Base-by-base conservation (phyloP, 2,797 vertebrate species). In the Sphenodon punctatus region DNA sequence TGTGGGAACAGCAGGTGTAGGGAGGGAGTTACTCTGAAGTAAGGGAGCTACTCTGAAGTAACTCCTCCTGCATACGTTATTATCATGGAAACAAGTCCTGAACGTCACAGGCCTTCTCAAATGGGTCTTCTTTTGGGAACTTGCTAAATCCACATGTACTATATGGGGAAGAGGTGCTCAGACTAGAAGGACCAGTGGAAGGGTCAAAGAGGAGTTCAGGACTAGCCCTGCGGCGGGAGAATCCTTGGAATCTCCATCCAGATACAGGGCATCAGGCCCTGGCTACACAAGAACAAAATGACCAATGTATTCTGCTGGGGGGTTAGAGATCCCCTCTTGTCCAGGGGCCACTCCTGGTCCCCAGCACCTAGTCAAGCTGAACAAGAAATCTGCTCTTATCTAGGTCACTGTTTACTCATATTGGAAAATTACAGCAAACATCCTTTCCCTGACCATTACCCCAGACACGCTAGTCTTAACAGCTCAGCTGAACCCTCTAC, bases 71-170 rank as follows among this genome's bases (percentile, higher is more conserved):
- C n/a, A n/a, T n/a, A n/a, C n/a, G n/a, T n/a, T n/a, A n/a, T n/a
- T n/a, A n/a, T n/a, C 1, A 0, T 0, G 1, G n/a, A 15, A 23
- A 32, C 17, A 59, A 46, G n/a, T 4, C 17, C 10, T 0, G 0
- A 15, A 61, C 7, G 61, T 66, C 12, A 0, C 1, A 60, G n/a
- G 36, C 1, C 2, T 53, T n/a, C 78, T 67, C n/a, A 32, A 36
- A 65, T 12, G 0, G 0, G 0, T 10, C 11, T n/a, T 23, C n/a
- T 46, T 4, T 4, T 1, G 0, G 55, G n/a, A n/a, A n/a, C n/a
- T n/a, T n/a, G n/a, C n/a, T n/a, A n/a, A n/a, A n/a, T n/a, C n/a
- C n/a, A n/a, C n/a, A n/a, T n/a, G n/a, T n/a, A n/a, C n/a, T n/a
- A n/a, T n/a, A n/a, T n/a, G n/a, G n/a, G n/a, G n/a, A n/a, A n/a